Conservation (phyloP, 1,140 invertebrate genomes). For the Pseudomyrmex sp. region DNA sequence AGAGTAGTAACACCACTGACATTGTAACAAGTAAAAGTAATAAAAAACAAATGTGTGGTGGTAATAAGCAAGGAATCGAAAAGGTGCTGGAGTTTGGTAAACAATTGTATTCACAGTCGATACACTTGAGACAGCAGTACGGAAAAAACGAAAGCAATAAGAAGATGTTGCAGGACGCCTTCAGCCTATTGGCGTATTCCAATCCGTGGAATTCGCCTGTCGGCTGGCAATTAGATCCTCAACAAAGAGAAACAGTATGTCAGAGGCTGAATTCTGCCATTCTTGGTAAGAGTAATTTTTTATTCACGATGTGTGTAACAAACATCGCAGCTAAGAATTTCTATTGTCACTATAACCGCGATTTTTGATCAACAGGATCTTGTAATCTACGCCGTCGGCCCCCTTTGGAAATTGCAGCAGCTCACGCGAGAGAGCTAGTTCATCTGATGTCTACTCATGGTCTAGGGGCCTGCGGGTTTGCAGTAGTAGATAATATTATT, state of each 20-base stretch:
- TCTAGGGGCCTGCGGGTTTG: slow-evolving; percentile 97
- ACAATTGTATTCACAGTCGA: slow-evolving; percentile 96
- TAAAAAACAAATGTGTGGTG: slow-evolving; percentile 89
- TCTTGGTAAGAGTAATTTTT: slow-evolving; percentile 88
- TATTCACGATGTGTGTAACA: neutral
- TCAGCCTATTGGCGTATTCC: slow-evolving; percentile 98
- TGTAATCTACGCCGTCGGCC: slow-evolving; percentile 95
- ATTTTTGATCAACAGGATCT: slow-evolving; percentile 89
- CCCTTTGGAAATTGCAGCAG: slow-evolving; percentile 95
- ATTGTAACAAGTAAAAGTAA: slow-evolving; percentile 77
- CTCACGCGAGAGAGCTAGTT: slow-evolving; percentile 95
- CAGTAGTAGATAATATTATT: slow-evolving; percentile 91
- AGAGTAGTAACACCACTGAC: slow-evolving; percentile 71
- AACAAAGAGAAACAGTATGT: slow-evolving; percentile 97
- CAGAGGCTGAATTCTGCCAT: slow-evolving; percentile 98
- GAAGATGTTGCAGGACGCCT: slow-evolving; percentile 98
- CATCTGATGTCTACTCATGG: slow-evolving; percentile 95
- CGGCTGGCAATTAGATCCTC: slow-evolving; percentile 96
- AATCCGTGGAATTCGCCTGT: slow-evolving; percentile 99
- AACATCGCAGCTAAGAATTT: neutral
- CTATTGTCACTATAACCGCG: neutral
- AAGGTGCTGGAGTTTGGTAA: slow-evolving; percentile 97
- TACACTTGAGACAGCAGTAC: slow-evolving; percentile 92
- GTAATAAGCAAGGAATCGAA: slow-evolving; percentile 93
- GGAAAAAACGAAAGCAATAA: slow-evolving; percentile 95